Evolutionary conservation across 2,888 invertebrate genomes (phyloP), one percentile per base, ranked within the genome.

Genomic region (Drosophila formosana): DNA sequence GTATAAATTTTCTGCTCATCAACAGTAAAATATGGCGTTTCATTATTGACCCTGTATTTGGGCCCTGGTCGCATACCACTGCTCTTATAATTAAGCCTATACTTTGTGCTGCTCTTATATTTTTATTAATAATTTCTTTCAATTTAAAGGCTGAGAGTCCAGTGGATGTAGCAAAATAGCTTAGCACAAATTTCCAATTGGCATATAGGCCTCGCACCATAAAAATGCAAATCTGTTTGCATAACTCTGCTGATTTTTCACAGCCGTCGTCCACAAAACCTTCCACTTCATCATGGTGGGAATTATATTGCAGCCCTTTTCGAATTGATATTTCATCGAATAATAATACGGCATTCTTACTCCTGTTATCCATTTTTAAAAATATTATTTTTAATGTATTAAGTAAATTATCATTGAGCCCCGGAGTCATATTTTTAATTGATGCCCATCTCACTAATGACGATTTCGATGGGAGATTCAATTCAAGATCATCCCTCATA

Each of bases 321-420:
- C 18, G 18, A 18, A 18, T 18, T 18, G 18, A 18, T 18, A 18
- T 47, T 28, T 28, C 28, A 9, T 56, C 46, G 9, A 56, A 56
- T 2, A 45, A n/a, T 45, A 55, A 30, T 18, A 55, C 43, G 23
- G 28, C 30, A 55, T 18, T 55, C 8, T n/a, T 46, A 34, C 46
- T 56, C 25, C 9, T 45, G 4, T 25, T 11, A 8, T 45, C 45
- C 43, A 56, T 28, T 9, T 55, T 43, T 6, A 3, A 23, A 18
- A 50, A 30, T 25, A 45, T 25, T 9, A 2, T 4, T 34, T 34
- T 34, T 11, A 34, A 34, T 34, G 34, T 11, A 34, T 34, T 34
- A 11, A 34, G 3, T 9, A 34, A 9, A 11, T 11, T 9, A 3
- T 34, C 34, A 34, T n/a, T n/a, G n/a, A n/a, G n/a, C n/a, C n/a